Evolutionary conservation across 2,797 vertebrate species (phyloP).

Genomic region (Odontamblyopus rebecca): DNA sequence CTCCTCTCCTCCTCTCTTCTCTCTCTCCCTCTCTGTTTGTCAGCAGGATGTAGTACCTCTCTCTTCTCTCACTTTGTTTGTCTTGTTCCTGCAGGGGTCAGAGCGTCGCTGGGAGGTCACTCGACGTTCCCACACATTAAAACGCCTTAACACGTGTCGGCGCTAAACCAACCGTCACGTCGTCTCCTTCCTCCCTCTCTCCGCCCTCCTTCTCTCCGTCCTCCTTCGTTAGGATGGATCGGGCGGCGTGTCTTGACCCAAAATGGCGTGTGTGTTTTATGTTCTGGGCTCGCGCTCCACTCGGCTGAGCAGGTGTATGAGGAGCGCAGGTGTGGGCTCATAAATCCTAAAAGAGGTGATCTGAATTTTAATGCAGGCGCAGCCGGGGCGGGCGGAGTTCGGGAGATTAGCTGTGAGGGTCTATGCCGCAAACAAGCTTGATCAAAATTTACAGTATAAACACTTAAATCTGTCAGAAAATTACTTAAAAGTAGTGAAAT

Average conservation of each 20-base stretch:
- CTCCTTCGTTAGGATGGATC: neutral
- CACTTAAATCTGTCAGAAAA: too few species aligned
- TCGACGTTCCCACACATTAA: too few species aligned
- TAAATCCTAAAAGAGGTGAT: slow-evolving; percentile 24
- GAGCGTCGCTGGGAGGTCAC: neutral
- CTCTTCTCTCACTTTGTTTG: neutral
- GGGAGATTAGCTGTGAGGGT: neutral
- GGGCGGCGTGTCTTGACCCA: slow-evolving; percentile 9
- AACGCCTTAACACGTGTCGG: neutral
- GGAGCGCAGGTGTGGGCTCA: slow-evolving; percentile 11
- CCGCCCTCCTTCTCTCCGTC: too few species aligned
- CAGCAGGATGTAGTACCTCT: neutral
- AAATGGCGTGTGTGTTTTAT: slow-evolving; percentile 13
- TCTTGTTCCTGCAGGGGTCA: neutral
- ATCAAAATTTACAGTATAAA: too few species aligned
- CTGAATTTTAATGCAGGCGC: slow-evolving; percentile 16
- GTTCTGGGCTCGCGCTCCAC: slow-evolving; percentile 19
- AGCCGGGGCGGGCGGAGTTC: neutral
- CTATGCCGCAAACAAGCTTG: too few species aligned
- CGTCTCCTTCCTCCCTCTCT: neutral
- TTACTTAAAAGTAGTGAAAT: too few species aligned
- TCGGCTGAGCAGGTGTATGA: slow-evolving; percentile 17
- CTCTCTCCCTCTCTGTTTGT: neutral
- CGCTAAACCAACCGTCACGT: neutral
- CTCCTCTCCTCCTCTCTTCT: neutral